Base-by-base conservation (phyloP, 1,140 invertebrate species). In the Agrypnia vestita region DNA sequence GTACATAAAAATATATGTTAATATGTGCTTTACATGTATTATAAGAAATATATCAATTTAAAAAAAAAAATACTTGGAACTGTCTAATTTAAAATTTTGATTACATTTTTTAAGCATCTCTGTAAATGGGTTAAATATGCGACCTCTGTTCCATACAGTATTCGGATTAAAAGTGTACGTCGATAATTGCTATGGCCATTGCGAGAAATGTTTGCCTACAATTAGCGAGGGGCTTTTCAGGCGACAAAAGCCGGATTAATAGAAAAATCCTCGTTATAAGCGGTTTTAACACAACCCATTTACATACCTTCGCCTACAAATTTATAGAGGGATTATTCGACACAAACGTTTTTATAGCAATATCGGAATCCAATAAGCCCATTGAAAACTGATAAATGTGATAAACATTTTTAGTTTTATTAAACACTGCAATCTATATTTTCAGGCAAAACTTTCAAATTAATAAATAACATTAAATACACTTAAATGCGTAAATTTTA, bases 211-310 rank as follows among this genome's bases (percentile, higher is more conserved):
- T 21, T 71, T 53, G 46, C 47, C 67, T 71, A 17, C 67, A 53
- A 71, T 71, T 71, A 71, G 67, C 8, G 46, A 15, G 67, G 25
- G 67, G 47, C 67, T 49, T 53, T 51, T n/a, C 12, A 71, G 67
- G 67, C 67, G 67, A 71, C 47, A 71, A 71, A 71, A 71, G 17
- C 67, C 15, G 67, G 67, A 71, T 71, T 49, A 71, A 71, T 71
- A 71, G 44, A 71, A 71, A 71, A 71, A 71, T 49, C 67, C 67
- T 49, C 67, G 67, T 51, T 71, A 13, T 25, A 51, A 71, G 67
- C 67, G 67, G 67, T 71, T 71, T 71, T 53, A 51, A 21, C 25
- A 71, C 67, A 71, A 25, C 47, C 47, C 67, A 71, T 71, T 71
- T 71, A 71, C 67, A 71, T 71, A 49, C 67, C 67, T 53, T 21